Evolutionary conservation across 2,113 vertebrate species (phyloP).

Genomic region (Dolichallabes microphthalmus): DNA sequence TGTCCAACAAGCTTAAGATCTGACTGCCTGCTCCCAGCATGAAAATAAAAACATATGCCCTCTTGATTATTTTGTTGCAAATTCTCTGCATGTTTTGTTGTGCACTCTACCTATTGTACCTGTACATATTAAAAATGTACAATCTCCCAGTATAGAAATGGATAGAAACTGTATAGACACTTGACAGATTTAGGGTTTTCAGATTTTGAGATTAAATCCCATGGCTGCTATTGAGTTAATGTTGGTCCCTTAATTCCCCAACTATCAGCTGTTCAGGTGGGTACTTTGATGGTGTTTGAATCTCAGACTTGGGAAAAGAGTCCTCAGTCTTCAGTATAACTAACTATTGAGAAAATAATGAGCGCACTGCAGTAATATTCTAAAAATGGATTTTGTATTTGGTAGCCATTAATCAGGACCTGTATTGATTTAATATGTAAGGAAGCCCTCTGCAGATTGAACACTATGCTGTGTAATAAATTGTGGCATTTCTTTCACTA

Average conservation of each 20-base stretch:
- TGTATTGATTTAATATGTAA: not conserved
- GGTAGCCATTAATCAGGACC: constrained; percentile 4
- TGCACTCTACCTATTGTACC: constrained; percentile 10
- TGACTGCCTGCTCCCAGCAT: not conserved
- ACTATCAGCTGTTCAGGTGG: not conserved
- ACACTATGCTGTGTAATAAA: not conserved
- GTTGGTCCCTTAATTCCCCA: not conserved
- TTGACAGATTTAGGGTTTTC: not conserved
- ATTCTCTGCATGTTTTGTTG: not conserved
- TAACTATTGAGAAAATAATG: not conserved
- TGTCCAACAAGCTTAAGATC: not conserved
- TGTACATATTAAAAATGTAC: constrained; percentile 49
- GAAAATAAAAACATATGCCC: not conserved
- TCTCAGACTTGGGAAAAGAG: constrained; percentile 1
- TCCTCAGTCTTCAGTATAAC: not conserved
- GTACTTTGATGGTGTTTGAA: not conserved
- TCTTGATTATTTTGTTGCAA: not conserved
- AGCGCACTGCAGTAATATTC: not conserved
- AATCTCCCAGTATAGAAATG: constrained; percentile 21
- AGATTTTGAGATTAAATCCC: not conserved
- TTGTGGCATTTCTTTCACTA: not conserved
- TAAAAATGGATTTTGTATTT: constrained; percentile 26
- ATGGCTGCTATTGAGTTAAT: not conserved
- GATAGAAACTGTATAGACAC: no score
- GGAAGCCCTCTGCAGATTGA: not conserved